Conservation (phyloP, 2,113 vertebrate genomes). For the Nibea coibor region DNA sequence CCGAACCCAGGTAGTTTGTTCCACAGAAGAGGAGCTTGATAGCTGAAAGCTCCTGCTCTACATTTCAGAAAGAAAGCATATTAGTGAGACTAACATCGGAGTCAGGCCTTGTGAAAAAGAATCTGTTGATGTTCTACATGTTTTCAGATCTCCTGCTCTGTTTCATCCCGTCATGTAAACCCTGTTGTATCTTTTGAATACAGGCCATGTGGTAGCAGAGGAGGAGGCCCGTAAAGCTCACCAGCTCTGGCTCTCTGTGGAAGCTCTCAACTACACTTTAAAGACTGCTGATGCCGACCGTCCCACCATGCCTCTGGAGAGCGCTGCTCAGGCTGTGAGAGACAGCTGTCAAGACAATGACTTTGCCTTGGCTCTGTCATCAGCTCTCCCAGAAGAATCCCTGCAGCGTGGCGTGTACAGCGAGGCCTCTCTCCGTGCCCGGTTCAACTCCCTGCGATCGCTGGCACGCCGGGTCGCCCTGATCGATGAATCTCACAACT, state of each 20-base stretch:
- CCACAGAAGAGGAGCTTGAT: too few relatives aligned
- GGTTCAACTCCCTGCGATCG: slow-evolving; percentile 89
- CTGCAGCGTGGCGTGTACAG: slow-evolving; percentile 92
- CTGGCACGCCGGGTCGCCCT: slow-evolving; percentile 92
- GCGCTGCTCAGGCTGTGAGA: slow-evolving; percentile 85
- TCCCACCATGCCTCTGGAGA: slow-evolving; percentile 87
- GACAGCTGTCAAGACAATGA: slow-evolving; percentile 86
- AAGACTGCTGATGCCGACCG: slow-evolving; percentile 82
- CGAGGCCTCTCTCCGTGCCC: slow-evolving; percentile 91
- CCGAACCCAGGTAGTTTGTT: too few relatives aligned
- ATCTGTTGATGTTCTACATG: too few relatives aligned
- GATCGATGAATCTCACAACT: slow-evolving; percentile 94
- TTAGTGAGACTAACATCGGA: too few relatives aligned
- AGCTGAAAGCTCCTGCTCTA: too few relatives aligned
- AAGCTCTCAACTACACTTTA: slow-evolving; percentile 89
- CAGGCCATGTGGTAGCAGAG: slow-evolving; percentile 92
- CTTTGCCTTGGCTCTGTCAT: slow-evolving; percentile 88
- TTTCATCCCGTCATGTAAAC: background rate
- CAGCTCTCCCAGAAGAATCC: slow-evolving; percentile 89
- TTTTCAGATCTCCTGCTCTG: background rate
- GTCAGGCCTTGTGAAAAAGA: too few relatives aligned
- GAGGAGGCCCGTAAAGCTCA: slow-evolving; percentile 94
- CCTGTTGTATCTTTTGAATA: background rate
- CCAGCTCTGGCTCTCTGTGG: slow-evolving; percentile 96
- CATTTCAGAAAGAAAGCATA: too few relatives aligned